Percentiles rank a stretch among this genome's conserved stretches.
These are phyloP conservation scores for Pseudobourletiella spinata DNA, from an alignment of 1,140 invertebrate genomes.

Conservation along the genomic window DNA sequence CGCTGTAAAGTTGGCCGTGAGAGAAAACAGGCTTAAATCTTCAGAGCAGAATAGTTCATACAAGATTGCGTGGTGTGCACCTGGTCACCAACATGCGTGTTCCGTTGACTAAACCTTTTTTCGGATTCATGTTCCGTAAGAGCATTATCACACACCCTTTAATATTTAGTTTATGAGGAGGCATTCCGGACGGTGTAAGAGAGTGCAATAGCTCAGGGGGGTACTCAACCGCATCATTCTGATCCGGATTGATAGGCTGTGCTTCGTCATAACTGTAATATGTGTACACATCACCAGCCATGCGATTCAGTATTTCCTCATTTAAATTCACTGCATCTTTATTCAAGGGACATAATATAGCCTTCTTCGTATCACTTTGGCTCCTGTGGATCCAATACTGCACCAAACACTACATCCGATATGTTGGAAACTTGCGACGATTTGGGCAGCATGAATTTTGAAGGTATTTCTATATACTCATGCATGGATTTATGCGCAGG, in stretches of 20 bases:
- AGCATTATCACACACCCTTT: no score
- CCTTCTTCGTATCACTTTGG: not conserved
- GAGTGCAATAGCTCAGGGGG: constrained; percentile 41
- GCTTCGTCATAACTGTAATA: constrained; percentile 17
- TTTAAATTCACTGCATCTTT: constrained; percentile 10
- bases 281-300: constrained; percentile 2
- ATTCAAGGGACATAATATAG: constrained; percentile 18
- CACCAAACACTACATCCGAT: not conserved
- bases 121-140: no score
- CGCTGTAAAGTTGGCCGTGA: no score
- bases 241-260: constrained; percentile 7
- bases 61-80: no score
- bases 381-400: not conserved
- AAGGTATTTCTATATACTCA: constrained; percentile 16
- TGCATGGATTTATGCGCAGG: not conserved
- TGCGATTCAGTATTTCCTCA: constrained; percentile 11
- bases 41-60: not conserved
- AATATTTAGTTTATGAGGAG: no score
- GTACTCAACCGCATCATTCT: no score
- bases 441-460: constrained; percentile 2
- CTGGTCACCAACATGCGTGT: no score
- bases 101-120: constrained; percentile 39
- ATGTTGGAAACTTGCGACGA: not conserved
- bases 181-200: constrained; percentile 37
- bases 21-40: constrained; percentile 24